phyloP scores from a whole-genome alignment of 2,113 vertebrate genomes.

The Etheostoma spectabile region DNA sequence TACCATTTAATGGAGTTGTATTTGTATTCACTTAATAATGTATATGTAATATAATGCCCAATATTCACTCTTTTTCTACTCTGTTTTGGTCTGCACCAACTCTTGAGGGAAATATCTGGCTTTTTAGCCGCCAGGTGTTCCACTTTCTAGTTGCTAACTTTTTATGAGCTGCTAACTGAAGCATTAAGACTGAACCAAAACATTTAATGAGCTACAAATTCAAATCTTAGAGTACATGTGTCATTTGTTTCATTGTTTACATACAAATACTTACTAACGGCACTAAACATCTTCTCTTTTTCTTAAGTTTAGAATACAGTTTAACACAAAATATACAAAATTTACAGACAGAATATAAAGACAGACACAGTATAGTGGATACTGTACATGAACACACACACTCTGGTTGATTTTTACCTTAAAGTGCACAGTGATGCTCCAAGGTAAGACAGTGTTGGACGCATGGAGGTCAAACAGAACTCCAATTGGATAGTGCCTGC shows the following conservation, averaged over 20 bases:
- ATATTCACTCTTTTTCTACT: no score
- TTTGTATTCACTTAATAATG: no score
- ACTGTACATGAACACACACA: neutral
- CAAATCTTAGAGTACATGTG: neutral
- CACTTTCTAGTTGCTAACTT: neutral
- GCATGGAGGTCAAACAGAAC: constrained; percentile 97
- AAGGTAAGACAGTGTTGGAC: constrained; percentile 94
- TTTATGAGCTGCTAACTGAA: no score
- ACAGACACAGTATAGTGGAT: neutral
- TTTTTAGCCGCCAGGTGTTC: neutral
- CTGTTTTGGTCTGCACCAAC: no score
- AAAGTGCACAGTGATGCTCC: constrained; percentile 98
- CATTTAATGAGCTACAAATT: no score
- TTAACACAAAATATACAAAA: no score
- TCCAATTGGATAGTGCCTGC: constrained; percentile 97
- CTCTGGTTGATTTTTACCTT: constrained; percentile 86
- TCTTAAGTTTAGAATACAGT: no score
- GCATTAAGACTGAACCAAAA: no score
- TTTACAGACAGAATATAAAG: neutral
- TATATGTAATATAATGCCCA: no score
- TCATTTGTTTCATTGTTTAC: neutral
- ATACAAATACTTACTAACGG: no score
- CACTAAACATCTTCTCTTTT: no score
- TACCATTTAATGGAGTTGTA: neutral
- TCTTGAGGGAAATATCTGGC: neutral